These are phyloP conservation scores for Saturnia japonica DNA, from an alignment of 2,888 invertebrate species.

Conservation along the genomic window DNA sequence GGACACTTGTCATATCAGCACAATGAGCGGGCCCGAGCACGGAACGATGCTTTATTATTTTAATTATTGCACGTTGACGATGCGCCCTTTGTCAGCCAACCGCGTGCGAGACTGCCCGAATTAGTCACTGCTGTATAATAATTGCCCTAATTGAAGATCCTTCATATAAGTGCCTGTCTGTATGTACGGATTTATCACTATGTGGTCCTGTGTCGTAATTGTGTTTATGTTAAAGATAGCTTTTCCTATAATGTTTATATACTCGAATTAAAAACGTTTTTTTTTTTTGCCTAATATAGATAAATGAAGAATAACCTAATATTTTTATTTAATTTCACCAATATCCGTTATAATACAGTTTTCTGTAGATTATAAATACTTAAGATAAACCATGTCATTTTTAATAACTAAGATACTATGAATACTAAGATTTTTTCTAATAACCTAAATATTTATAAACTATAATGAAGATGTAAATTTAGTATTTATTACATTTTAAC, in stretches of 20 bases:
- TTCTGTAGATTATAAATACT: too few species aligned
- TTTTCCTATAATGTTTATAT: neutral
- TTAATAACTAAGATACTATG: too few species aligned
- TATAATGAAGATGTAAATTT: too few species aligned
- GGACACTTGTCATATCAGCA: slow-evolving; percentile 79
- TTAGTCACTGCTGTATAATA: slow-evolving; percentile 54
- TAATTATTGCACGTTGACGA: slow-evolving; percentile 76
- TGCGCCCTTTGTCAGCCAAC: slow-evolving; percentile 69
- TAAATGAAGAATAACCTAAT: neutral
- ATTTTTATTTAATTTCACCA: neutral
- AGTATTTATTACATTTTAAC: too few species aligned
- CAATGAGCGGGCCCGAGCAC: slow-evolving; percentile 51
- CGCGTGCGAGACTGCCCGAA: slow-evolving; percentile 54
- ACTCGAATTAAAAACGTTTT: neutral
- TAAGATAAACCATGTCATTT: too few species aligned
- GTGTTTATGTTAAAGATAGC: neutral
- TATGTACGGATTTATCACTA: slow-evolving; percentile 22
- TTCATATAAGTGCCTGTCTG: slow-evolving; percentile 38
- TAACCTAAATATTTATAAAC: too few species aligned
- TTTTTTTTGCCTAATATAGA: neutral
- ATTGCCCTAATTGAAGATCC: slow-evolving; percentile 67
- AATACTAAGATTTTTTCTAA: too few species aligned
- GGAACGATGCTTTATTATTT: slow-evolving; percentile 78
- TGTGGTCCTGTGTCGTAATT: neutral
- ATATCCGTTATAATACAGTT: too few species aligned